Evolutionary conservation across 1,140 invertebrate genomes (phyloP), one percentile per base, ranked within the genome.

Genomic region (Drosophila elegans): DNA sequence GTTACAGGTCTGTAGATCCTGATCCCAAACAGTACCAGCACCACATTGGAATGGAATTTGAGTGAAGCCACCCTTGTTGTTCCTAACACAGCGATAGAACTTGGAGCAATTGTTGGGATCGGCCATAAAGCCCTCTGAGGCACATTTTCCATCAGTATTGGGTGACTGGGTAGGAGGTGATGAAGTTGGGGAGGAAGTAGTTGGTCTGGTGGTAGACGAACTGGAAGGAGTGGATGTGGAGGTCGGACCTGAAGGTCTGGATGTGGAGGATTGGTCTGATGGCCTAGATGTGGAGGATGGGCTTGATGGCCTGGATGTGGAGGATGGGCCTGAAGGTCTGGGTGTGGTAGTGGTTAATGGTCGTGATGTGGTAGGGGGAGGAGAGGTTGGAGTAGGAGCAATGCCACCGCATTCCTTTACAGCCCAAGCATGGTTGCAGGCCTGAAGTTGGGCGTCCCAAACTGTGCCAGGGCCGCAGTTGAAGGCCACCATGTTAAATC

Each of bases 61-160:
- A 2, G 78, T 93, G 49, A 92, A 95, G 2, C 93, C 93, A 13
- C 93, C 93, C 34, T 93, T 90, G 2, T 94, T 94, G 56, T 94
- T 93, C 49, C 93, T 88, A 0, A 96, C 94, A 90, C 96, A 96
- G 76, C 95, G 93, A 75, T 96, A 95, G 78, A 96, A 96, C 75
- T 95, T 95, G 39, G 89, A 93, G 71, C 96, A 96, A 62, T 96
- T 93, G 36, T 92, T 88, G 9, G 74, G 66, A 73, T 92, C 91
- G 7, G 74, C 75, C 25, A 78, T 79, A 27, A 83, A 83, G 5
- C 89, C 89, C 27, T 91, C 86, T 1, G 69, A 55, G 36, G 41
- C 71, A 21, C 89, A 91, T 44, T 61, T 59, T 7, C 74, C 78
- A 25, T 59, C 36, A 2, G 34, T 62, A 12, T 63, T 53, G 21